phyloP scores from a whole-genome alignment of 2,113 vertebrate genomes.

The Larimichthys polyactis region DNA sequence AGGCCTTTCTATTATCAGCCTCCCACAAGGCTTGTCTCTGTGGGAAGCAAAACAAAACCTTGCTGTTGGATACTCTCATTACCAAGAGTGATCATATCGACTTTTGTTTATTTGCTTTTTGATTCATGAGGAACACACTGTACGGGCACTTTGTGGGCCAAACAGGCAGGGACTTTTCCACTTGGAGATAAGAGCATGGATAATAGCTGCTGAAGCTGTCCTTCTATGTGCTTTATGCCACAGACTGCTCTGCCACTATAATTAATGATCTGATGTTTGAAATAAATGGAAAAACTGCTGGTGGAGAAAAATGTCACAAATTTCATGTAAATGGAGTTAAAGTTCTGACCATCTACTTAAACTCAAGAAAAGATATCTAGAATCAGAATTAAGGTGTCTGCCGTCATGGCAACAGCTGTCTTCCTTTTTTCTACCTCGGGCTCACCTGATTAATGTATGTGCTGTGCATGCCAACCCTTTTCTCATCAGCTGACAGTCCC shows the following conservation, averaged over 20 bases:
- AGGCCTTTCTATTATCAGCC: conserved; percentile 47
- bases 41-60: conserved; percentile 46
- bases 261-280: not conserved
- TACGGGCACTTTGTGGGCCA: not conserved
- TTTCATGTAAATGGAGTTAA: not conserved
- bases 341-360: not conserved
- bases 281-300: not conserved
- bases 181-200: not conserved
- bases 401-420: conserved; percentile 21
- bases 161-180: not conserved
- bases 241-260: not conserved
- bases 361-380: not conserved
- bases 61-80: conserved; percentile 28
- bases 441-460: conserved; percentile 3
- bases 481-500: not conserved
- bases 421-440: not conserved
- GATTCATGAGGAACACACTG: conserved; percentile 21
- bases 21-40: conserved; percentile 35
- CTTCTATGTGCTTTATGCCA: not conserved
- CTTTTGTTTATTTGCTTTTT: conserved; percentile 16
- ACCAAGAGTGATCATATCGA: conserved; percentile 12
- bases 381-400: conserved; percentile 11
- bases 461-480: not conserved
- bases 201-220: not conserved
- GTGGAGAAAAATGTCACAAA: not conserved